Evolutionary conservation across 2,888 invertebrate genomes (phyloP), one percentile per base, ranked within the genome.

Genomic region (Strigamia maritima): DNA sequence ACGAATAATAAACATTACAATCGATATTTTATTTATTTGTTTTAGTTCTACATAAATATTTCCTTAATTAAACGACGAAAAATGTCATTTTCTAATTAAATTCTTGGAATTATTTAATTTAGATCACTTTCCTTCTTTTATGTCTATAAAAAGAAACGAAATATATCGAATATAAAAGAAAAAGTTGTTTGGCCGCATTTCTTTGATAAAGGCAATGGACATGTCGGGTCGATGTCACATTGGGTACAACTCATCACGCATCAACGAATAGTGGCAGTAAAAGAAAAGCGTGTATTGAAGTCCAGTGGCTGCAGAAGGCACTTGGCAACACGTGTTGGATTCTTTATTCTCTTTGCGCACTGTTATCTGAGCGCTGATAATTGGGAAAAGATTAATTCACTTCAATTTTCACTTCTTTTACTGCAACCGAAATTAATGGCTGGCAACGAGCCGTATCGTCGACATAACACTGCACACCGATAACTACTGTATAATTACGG

Each of bases 221-320:
- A 2, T 26, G 70, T 24, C 0, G 14, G 70, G 70, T 70, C 70
- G 70, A 70, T 70, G 70, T 54, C 26, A 70, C 70, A 65, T 14
- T n/a, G 70, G n/a, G 26, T 14, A 28, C 70, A 70, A 70, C 70
- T 54, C 19, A 24, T 70, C 70, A 70, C 70, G 70, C 28, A 54
- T 70, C 26, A 26, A 10, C 70, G 60, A 70, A n/a, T 28, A 28
- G 60, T 19, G 28, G 70, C 70, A 70, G 70, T 70, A 70, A 70
- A 70, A 70, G 70, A 26, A 70, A 28, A 26, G 70, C 70, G 70
- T 70, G 70, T 70, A 70, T 70, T 70, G 70, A 70, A 70, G 70
- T 70, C 70, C 70, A 70, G 70, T 70, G 70, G 28, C 70, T 28
- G 70, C 16, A 70, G 70, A 70, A 65, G 16, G 70, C 70, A 70